phyloP scores from a whole-genome alignment of 2,113 vertebrate genomes.

The Hucho hucho region DNA sequence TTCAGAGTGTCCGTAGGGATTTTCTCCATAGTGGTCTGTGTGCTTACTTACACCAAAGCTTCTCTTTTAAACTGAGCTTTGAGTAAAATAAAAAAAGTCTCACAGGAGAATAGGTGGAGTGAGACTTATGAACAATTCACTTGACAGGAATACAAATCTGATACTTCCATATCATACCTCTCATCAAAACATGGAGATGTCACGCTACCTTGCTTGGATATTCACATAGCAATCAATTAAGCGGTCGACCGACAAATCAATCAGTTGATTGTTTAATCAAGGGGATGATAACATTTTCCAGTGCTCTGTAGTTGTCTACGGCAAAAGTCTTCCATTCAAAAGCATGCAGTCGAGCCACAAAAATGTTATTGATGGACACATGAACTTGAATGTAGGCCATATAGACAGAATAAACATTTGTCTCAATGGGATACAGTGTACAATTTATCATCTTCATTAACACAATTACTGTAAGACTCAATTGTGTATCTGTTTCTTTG shows the following conservation, averaged over 20 bases:
- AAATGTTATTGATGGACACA: neutral
- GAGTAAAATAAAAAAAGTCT: slow-evolving; percentile 62
- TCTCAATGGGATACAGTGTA: neutral
- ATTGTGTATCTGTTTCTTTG: neutral
- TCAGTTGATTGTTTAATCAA: neutral
- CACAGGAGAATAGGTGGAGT: slow-evolving; percentile 70
- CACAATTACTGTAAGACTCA: neutral
- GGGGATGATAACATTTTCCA: neutral
- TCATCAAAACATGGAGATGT: slow-evolving; percentile 50
- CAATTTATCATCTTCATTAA: neutral
- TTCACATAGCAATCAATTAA: slow-evolving; percentile 57
- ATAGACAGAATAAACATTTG: neutral
- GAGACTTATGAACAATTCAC: slow-evolving; percentile 73
- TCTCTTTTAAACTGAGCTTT: slow-evolving; percentile 75
- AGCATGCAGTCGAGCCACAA: neutral
- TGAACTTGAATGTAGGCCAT: neutral
- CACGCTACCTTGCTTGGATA: slow-evolving; percentile 62
- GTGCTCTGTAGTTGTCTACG: neutral
- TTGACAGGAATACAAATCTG: slow-evolving; percentile 72
- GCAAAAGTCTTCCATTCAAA: neutral
- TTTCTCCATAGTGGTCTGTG: slow-evolving; percentile 68
- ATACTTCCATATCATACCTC: slow-evolving; percentile 57
- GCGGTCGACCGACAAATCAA: slow-evolving; percentile 32
- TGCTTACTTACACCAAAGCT: slow-evolving; percentile 79
- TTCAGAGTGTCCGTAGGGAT: slow-evolving; percentile 68